Conservation (phyloP, 1,140 invertebrate species). For the Adelges cooleyi region DNA sequence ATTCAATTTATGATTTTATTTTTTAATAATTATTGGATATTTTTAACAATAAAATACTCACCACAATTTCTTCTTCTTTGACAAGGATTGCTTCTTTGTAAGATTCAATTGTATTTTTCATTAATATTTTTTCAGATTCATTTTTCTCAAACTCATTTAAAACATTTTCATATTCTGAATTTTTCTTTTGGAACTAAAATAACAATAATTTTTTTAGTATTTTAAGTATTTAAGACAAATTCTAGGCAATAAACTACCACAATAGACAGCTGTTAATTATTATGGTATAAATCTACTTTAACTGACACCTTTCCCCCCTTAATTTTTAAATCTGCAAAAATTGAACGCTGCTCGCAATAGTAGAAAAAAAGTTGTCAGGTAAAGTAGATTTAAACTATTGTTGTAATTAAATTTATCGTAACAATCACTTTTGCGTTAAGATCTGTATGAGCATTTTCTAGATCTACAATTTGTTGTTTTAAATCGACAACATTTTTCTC, state of each 20-base stretch:
- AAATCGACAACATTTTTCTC: not conserved
- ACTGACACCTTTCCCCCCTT: no score
- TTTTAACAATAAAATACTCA: not conserved
- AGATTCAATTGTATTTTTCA: not conserved
- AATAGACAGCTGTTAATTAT: no score
- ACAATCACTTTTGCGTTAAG: conserved; percentile 4
- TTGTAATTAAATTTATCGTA: no score
- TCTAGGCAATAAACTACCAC: no score
- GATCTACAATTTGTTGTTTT: not conserved
- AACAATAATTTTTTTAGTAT: no score
- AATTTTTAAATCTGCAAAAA: no score
- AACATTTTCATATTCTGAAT: not conserved
- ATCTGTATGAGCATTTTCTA: conserved; percentile 1
- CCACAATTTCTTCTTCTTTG: not conserved
- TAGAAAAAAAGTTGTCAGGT: no score
- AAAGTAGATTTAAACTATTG: no score
- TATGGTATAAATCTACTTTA: no score
- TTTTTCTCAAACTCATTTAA: not conserved
- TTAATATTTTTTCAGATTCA: not conserved
- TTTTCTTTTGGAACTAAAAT: conserved; percentile 15
- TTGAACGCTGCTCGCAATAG: no score
- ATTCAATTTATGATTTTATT: no score
- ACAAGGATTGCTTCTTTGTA: not conserved
- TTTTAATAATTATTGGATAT: not conserved
- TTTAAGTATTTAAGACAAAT: no score